Conservation (phyloP, 2,113 vertebrate species). For the Hemichromis elongatus region DNA sequence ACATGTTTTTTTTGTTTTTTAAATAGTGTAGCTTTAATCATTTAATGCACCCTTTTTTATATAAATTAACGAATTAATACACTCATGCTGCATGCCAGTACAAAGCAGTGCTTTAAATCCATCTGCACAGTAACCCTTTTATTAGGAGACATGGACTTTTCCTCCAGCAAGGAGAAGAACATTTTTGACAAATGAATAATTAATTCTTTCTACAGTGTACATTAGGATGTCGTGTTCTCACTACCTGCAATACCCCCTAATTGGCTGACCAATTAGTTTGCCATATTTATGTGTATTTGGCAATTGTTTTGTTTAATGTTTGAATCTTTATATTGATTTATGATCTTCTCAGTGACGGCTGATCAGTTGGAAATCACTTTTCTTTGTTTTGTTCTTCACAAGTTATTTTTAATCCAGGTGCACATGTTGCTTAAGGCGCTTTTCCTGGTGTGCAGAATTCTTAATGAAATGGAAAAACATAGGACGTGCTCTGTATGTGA, state of each 20-base stretch:
- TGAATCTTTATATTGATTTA: background rate
- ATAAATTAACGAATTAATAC: background rate
- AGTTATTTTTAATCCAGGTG: constrained; percentile 5
- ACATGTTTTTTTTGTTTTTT: background rate
- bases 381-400: background rate
- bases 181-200: background rate
- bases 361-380: background rate
- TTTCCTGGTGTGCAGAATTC: background rate
- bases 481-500: background rate
- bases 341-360: background rate
- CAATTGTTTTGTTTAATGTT: background rate
- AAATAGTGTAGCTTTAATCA: background rate
- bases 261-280: background rate
- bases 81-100: background rate
- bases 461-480: background rate
- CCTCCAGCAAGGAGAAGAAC: background rate
- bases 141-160: background rate
- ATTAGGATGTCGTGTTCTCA: background rate
- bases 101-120: background rate
- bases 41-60: background rate
- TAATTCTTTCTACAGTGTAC: background rate
- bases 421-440: background rate
- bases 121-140: background rate
- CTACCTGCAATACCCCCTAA: background rate
- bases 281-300: background rate